phyloP scores from a whole-genome alignment of 2,797 vertebrate genomes.

The Periophthalmus magnuspinnatus region DNA sequence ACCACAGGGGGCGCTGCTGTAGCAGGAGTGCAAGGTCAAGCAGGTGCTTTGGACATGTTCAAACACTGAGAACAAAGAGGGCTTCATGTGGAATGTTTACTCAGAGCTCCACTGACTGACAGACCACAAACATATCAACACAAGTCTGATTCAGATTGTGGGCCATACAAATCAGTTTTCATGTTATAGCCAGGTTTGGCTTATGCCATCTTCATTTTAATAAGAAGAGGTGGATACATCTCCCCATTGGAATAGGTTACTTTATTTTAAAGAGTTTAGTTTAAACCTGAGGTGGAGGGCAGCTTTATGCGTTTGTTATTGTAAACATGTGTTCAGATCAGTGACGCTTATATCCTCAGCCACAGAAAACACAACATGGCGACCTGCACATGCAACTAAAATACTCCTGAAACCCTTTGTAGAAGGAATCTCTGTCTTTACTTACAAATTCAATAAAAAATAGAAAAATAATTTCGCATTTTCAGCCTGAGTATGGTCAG shows the following conservation, averaged over 20 bases:
- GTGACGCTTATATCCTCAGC: background rate
- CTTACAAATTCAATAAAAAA: background rate
- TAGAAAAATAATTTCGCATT: conserved; percentile 3
- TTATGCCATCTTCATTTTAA: background rate
- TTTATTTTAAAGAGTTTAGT: background rate
- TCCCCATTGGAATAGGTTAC: background rate
- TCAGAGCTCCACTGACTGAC: conserved; percentile 3
- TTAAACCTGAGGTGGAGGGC: background rate
- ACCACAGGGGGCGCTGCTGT: no score
- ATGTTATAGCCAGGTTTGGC: background rate
- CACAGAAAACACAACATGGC: background rate
- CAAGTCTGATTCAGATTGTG: background rate
- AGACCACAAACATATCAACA: background rate
- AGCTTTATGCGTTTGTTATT: background rate
- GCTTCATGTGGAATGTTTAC: conserved; percentile 10
- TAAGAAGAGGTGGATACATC: background rate
- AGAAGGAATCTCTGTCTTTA: background rate
- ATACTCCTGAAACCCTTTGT: background rate
- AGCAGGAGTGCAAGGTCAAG: background rate
- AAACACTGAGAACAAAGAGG: conserved; percentile 23
- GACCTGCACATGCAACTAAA: background rate
- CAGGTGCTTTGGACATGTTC: conserved; percentile 36
- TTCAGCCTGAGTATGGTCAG: background rate
- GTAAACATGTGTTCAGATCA: background rate
- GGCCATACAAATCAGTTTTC: background rate